Evolutionary conservation across 2,888 invertebrate species (phyloP), one percentile per base, ranked within the genome.

Genomic region (Oscheius sp.): DNA sequence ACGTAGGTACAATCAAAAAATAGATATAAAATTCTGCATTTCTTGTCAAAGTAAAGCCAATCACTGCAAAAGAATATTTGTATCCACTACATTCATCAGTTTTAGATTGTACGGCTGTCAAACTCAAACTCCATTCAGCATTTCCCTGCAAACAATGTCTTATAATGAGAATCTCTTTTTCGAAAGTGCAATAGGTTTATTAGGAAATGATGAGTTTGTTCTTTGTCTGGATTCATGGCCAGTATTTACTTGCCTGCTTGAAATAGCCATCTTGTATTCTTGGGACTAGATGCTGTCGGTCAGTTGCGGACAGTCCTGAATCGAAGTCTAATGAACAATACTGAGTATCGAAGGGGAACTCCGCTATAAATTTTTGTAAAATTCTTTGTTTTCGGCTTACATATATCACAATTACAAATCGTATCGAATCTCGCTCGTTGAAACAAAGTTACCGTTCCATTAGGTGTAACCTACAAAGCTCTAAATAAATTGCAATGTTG

Each of bases 311-410:
- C 15, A 50, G 29, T 20, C 66, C 66, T 3, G 66, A 31, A n/a
- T 66, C 66, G 27, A 66, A 66, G 33, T 55, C 46, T 10, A 66
- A 31, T 5, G 66, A 55, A 23, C 66, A 66, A 45, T 27, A 66
- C 17, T 66, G 66, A 1, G 57, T 57, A 29, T 66, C 66, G 29
- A 55, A 66, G 8, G 66, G 66, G 39, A 66, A 66, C 27, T 66
- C 27, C 17, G 46, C 66, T 66, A 27, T 48, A 48, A 42, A 10
- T 29, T 42, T 25, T 42, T 31, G 3, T 25, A 27, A 17, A n/a
- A 27, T 6, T 8, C 15, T 17, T 52, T 52, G 8, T 52, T 12
- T 8, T 31, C 39, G 3, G 39, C 39, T 42, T 15, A 65, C 65
- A 53, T 33, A 65, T 53, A 34, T 65, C 65, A n/a, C 52, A 50